Base-by-base conservation (phyloP, 1,140 invertebrate species). In the Zaprionus gabonicus region DNA sequence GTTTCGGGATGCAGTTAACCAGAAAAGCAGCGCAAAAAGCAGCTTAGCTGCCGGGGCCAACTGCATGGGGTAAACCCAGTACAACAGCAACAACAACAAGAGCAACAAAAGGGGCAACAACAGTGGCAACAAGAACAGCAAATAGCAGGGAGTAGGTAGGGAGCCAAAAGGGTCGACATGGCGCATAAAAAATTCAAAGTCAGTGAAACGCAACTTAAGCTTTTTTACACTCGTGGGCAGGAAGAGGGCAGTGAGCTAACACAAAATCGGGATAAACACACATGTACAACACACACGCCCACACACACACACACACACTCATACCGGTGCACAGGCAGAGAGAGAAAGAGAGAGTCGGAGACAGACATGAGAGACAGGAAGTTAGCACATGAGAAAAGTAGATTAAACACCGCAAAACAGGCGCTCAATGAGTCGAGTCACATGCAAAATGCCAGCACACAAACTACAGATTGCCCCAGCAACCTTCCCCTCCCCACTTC, bases 391-490 rank as follows among this genome's bases (percentile, higher is more conserved):
- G 82, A 90, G 81, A 81, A 84, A 85, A 88, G 85, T 90, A 88
- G 85, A 88, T 88, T 88, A 88, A 90, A 88, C 86, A 85, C 86
- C 85, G 85, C 81, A 90, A 85, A 88, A 83, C 85, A 88, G 85
- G 75, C 78, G 85, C 76, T 82, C 85, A 88, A 88, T 88, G 85
- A 90, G 81, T 88, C 81, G 85, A 90, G 81, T 88, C 78, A 71
- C 85, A 81, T 84, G 78, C 77, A 90, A 82, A 75, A 87, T 82
- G 70, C 63, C 80, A 69, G 46, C 81, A 71, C 36, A 80, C 70
- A 58, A 57, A 67, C 55, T 49, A 25, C 67, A 82, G 76, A 44
- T 71, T 75, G 65, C 51, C 66, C 2, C 7, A n/a, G 41, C 9
- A 34, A 34, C 41, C 10, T 34, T 23, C 5, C 17, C 4, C 12